A percentile compares a stretch with the other conserved stretches of the same genome.
Conservation (phyloP, 2,797 vertebrate species). For the Enteromius unitaeniatus region DNA sequence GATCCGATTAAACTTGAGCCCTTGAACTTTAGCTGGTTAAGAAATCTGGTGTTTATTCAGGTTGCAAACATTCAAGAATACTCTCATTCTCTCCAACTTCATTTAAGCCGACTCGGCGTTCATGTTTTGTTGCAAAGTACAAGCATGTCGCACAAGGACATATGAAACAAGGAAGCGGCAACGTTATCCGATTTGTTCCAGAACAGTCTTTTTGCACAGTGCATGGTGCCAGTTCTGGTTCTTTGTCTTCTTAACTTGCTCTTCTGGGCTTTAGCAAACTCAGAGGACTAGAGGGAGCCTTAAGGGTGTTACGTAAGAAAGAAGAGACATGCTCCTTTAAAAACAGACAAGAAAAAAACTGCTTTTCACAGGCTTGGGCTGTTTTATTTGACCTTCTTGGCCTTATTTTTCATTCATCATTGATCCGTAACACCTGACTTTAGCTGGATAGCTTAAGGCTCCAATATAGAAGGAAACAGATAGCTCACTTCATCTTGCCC, state of each 20-base stretch:
- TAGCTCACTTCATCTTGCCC: constrained; percentile 62
- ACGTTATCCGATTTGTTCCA: constrained; percentile 34
- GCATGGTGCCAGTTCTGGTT: constrained; percentile 48
- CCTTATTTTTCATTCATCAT: constrained; percentile 71
- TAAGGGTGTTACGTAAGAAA: constrained; percentile 56
- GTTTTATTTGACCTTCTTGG: constrained; percentile 52
- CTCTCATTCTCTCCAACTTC: background rate
- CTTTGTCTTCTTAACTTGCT: constrained; percentile 64
- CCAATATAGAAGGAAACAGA: constrained; percentile 67
- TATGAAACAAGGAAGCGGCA: background rate
- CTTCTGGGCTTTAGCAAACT: constrained; percentile 62
- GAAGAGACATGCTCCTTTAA: constrained; percentile 39
- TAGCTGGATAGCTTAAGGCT: constrained; percentile 63
- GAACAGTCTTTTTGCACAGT: constrained; percentile 5
- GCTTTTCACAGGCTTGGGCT: constrained; percentile 53
- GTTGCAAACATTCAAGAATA: constrained; percentile 15
- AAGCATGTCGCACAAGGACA: constrained; percentile 10
- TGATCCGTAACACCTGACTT: constrained; percentile 66
- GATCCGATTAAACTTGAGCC: constrained; percentile 31
- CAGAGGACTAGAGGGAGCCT: constrained; percentile 57
- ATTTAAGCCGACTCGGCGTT: constrained; percentile 11
- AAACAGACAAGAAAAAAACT: constrained; percentile 48
- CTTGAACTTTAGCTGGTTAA: constrained; percentile 29
- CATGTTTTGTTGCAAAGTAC: constrained; percentile 30
- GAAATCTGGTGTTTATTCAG: constrained; percentile 6